Percentiles rank a stretch among this genome's conserved stretches.
These are phyloP conservation scores for Melieria crassipennis DNA, from an alignment of 2,888 invertebrate genomes.

Conservation along the genomic window DNA sequence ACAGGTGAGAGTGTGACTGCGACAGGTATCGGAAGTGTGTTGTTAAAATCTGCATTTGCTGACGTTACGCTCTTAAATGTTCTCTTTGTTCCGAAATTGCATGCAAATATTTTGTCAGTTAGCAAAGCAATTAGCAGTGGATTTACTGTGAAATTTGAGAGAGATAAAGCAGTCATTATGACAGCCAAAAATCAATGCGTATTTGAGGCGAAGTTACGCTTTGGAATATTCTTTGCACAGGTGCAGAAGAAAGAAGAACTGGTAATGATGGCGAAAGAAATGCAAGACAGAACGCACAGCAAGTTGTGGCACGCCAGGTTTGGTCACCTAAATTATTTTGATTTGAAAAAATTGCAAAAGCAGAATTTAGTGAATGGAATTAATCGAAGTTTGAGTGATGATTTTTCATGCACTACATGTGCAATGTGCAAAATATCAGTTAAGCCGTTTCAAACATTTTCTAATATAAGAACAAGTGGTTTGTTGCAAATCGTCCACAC, in stretches of 20 bases:
- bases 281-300: neutral
- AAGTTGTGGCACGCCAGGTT: conserved; percentile 7
- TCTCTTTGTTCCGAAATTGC: no score
- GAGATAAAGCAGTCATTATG: no score
- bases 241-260: conserved; percentile 7
- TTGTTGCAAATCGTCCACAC: conserved; percentile 13
- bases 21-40: no score
- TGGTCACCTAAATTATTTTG: conserved; percentile 18
- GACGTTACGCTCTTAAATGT: no score
- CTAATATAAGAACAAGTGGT: neutral
- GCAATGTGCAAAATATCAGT: conserved; percentile 14
- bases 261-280: conserved; percentile 3
- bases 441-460: conserved; percentile 6
- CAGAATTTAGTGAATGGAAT: conserved; percentile 16
- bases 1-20: no score
- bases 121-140: no score
- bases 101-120: no score
- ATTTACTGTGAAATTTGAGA: no score
- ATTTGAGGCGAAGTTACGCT: conserved; percentile 6
- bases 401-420: conserved; percentile 3
- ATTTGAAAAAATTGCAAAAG: neutral
- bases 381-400: neutral
- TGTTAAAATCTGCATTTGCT: no score
- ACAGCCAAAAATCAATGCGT: neutral
- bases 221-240: conserved; percentile 9